Conservation (phyloP, 2,113 vertebrate species). For the Grammomys surdaster region DNA sequence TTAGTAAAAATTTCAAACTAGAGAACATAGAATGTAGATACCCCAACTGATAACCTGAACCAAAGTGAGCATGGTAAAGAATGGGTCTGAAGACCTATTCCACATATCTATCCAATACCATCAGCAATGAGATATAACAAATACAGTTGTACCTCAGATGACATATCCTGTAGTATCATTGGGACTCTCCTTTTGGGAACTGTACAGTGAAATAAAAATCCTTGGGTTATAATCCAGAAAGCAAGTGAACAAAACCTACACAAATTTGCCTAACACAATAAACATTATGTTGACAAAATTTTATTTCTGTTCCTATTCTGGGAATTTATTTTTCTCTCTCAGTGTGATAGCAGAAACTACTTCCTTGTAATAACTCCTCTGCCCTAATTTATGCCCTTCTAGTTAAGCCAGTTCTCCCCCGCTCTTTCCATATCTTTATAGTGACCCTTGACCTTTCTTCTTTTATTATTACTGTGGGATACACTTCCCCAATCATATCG, state of each 20-base stretch:
- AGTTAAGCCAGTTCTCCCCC: background rate
- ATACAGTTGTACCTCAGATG: background rate
- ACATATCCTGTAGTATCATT: background rate
- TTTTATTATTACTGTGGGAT: background rate
- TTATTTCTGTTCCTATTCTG: background rate
- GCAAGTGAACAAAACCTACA: background rate
- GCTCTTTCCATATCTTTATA: background rate
- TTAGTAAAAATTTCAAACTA: background rate
- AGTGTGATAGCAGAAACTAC: background rate
- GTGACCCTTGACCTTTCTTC: background rate
- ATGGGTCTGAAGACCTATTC: background rate
- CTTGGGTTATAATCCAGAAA: background rate
- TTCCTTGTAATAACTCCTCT: background rate
- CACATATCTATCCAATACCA: background rate
- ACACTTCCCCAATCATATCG: background rate
- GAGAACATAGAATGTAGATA: background rate
- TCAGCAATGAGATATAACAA: background rate
- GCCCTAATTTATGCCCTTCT: background rate
- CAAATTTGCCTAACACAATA: background rate
- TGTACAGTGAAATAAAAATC: background rate
- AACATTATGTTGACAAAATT: background rate
- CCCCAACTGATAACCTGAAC: background rate
- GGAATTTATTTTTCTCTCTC: background rate
- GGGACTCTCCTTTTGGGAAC: background rate
- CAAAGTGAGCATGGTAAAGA: background rate